A percentile compares a stretch with the other conserved stretches of the same genome.
Evolutionary conservation across 2,797 vertebrate genomes (phyloP).

Genomic region (Heterohyrax brucei): DNA sequence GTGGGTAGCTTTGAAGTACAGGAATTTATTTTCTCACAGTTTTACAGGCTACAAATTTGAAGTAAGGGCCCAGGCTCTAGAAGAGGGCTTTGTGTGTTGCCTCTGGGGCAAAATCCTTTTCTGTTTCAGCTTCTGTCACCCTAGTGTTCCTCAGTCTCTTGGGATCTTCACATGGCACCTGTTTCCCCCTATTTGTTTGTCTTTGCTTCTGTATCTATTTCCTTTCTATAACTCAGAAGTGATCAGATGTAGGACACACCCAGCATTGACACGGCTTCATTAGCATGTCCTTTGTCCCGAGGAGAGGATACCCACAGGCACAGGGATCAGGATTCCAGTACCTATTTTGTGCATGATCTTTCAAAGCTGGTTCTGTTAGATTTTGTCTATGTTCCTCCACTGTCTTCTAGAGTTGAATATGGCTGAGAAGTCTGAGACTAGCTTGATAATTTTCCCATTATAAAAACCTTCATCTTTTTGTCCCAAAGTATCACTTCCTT

Average conservation of each 20-base stretch:
- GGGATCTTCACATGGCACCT: no score
- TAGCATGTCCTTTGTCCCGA: no score
- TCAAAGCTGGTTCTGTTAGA: rapidly evolving
- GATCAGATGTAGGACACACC: no score
- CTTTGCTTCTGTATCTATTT: no score
- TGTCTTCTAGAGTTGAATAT: neutral
- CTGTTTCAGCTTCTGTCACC: neutral
- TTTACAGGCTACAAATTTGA: neutral
- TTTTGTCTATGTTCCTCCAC: neutral
- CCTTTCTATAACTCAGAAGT: no score
- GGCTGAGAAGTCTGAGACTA: neutral
- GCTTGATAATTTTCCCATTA: neutral
- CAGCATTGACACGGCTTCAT: no score
- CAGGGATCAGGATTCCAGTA: no score
- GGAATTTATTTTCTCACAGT: neutral
- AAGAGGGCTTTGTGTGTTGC: neutral
- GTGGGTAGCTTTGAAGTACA: neutral
- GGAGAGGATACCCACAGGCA: no score
- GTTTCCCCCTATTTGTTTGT: no score
- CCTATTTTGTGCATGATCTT: neutral
- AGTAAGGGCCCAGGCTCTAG: no score
- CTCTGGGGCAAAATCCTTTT: neutral
- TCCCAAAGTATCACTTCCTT: neutral
- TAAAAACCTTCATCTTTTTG: neutral
- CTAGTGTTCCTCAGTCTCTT: no score